Base-by-base conservation (phyloP, 2,888 invertebrate genomes). In the Nudaria mundana region DNA sequence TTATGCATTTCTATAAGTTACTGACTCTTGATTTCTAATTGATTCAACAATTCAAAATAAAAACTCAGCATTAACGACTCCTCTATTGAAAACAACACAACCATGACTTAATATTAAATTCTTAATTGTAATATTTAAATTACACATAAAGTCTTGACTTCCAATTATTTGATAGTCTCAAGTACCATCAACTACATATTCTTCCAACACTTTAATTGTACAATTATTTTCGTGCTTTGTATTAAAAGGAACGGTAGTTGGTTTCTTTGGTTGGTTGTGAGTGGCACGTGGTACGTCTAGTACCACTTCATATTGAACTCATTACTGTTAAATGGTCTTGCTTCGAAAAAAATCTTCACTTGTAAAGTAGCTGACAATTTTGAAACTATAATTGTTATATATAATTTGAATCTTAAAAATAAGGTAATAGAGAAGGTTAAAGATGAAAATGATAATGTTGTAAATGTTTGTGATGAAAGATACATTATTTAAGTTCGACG, bases 261-360 rank as follows among this genome's bases (percentile, higher is more conserved):
- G 71, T 76, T 76, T 74, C 78, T 74, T 82, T 81, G 73, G 78
- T 54, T 56, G 61, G 55, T 65, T 63, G 65, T 70, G 71, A 81
- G 78, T 75, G 82, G 87, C 87, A 86, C 87, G 86, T 86, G 86
- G 82, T 83, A 62, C 66, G 76, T 77, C 80, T 79, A 82, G 76
- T 71, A 76, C 74, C 79, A 78, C 84, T 84, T 76, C 76, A 79
- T 77, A 71, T 75, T 66, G 81, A 81, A 84, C 86, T 88, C 86
- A 88, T 88, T 87, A 87, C 80, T 63, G 66, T 81, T 84, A 86
- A 88, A 88, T 86, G 84, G 83, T 81, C 78, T 83, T 74, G 70
- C 66, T 68, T 76, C 71, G 71, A 79, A 74, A 65, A 79, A 81
- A 76, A 71, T 72, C 68, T 72, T 79, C 75, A 80, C 79, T 71